Evolutionary conservation across 1,140 invertebrate species (phyloP).

Genomic region (Drosophila sucinea): DNA sequence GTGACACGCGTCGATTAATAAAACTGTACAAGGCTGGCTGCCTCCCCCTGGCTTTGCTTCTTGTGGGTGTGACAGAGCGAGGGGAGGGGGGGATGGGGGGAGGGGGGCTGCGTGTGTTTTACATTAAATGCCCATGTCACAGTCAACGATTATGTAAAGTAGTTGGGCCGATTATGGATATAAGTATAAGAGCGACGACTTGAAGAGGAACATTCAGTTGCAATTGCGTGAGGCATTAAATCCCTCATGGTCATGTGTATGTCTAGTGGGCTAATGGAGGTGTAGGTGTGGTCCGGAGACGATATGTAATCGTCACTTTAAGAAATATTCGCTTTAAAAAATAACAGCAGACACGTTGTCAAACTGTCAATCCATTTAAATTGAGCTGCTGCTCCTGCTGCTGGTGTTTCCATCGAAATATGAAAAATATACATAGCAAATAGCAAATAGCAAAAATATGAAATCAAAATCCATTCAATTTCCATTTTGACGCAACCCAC

Average conservation of each 20-base stretch:
- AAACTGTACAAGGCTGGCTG: conserved; percentile 48
- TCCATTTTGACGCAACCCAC: conserved; percentile 29
- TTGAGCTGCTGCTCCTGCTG: not conserved
- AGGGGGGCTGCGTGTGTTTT: conserved; percentile 49
- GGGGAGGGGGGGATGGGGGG: not conserved
- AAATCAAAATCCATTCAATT: conserved; percentile 67
- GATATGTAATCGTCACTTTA: not conserved
- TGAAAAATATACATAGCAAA: conserved; percentile 12
- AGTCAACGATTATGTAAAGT: conserved; percentile 71
- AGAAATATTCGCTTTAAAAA: not conserved
- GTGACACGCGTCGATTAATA: conserved; percentile 78
- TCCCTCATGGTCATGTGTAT: conserved; percentile 14
- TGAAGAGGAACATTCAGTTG: conserved; percentile 28
- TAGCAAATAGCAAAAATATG: conserved; percentile 48
- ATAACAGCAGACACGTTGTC: not conserved
- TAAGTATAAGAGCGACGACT: conserved; percentile 36
- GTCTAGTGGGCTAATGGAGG: not conserved
- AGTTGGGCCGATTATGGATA: conserved; percentile 58
- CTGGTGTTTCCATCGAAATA: conserved; percentile 15
- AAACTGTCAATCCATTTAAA: conserved; percentile 9
- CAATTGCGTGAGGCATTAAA: conserved; percentile 27
- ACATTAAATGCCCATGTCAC: conserved; percentile 71
- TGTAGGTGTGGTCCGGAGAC: not conserved
- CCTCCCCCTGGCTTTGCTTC: conserved; percentile 19
- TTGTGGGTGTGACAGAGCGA: conserved; percentile 18